phyloP scores from a whole-genome alignment of 2,888 invertebrate species.

The Copidosoma aretas region DNA sequence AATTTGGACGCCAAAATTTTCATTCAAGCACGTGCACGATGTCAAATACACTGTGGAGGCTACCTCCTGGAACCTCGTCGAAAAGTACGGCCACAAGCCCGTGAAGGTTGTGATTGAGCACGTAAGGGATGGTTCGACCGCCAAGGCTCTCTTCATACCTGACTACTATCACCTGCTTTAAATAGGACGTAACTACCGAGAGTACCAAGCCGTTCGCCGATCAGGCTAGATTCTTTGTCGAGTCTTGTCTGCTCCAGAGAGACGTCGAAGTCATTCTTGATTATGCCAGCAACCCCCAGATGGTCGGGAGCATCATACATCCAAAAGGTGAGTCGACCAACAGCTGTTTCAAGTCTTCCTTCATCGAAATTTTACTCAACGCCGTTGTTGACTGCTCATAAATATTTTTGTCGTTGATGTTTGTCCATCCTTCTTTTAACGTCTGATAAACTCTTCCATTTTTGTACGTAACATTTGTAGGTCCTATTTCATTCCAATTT shows the following conservation, averaged over 20 bases:
- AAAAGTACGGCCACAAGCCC: constrained; percentile 84
- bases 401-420: no score
- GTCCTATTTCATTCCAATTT: no score
- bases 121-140: constrained; percentile 96
- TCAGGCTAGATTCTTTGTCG: constrained; percentile 94
- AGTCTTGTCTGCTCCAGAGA: constrained; percentile 87
- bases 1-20: constrained; percentile 79
- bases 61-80: constrained; percentile 80
- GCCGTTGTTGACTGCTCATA: background rate
- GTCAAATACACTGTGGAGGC: constrained; percentile 91
- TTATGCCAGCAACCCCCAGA: constrained; percentile 90
- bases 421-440: no score
- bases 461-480: no score
- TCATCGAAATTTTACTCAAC: background rate
- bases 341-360: background rate
- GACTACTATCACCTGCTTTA: constrained; percentile 86
- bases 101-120: constrained; percentile 95
- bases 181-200: constrained; percentile 72
- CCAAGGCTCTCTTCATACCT: constrained; percentile 89
- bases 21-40: constrained; percentile 78
- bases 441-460: no score
- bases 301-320: constrained; percentile 92
- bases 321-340: constrained; percentile 69
- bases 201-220: constrained; percentile 82
- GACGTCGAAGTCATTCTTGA: constrained; percentile 90